Base-by-base conservation (phyloP, 2,113 vertebrate genomes). In the Pterophyllum scalare region DNA sequence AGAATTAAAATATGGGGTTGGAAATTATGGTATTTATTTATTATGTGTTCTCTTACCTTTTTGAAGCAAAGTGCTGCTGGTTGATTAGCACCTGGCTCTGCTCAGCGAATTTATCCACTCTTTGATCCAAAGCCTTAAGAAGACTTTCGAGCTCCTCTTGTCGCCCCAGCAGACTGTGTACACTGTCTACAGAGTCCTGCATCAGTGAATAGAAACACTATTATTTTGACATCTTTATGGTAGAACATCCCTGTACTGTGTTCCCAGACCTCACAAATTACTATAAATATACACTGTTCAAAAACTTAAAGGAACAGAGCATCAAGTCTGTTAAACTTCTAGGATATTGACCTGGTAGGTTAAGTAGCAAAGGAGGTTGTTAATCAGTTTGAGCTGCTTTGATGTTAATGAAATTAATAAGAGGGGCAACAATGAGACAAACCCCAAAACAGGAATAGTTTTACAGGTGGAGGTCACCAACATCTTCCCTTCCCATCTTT, bases 171-270 rank as follows among this genome's bases (percentile, higher is more conserved):
- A 97, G 93, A 85, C 91, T 95, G 88, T 89, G 94, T 61, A 97
- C 95, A 15, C 94, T 93, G 85, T 96, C 95, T 60, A 97, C 85
- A 0, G 97, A 96, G 81, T 97, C 97, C 97, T 98, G 85, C 7
- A 28, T 4, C 43, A 11, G 2, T 9, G 13, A 28, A 60, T 31
- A 12, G 20, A 43, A 64, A 56, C 3, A 6, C 2, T 6, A 14
- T 3, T 72, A 72, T 54, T n/a, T 31, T 72, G 67, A 72, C 24
- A 52, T 52, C 13, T 72, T 52, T 31, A 52, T 72, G 26, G 26
- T 0, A 72, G 43, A 72, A n/a, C 46, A 54, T 72, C 15, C 46
- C 65, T n/a, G 28, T 72, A 17, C 5, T 5, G 15, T 49, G 6
- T 49, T 49, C 46, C 15, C 40, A 46, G 43, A 46, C 3, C 43